Percentiles rank a stretch among this genome's conserved stretches.
Evolutionary conservation across 2,113 vertebrate genomes (phyloP).

Genomic region (Rhinolophus ferrumequinum): DNA sequence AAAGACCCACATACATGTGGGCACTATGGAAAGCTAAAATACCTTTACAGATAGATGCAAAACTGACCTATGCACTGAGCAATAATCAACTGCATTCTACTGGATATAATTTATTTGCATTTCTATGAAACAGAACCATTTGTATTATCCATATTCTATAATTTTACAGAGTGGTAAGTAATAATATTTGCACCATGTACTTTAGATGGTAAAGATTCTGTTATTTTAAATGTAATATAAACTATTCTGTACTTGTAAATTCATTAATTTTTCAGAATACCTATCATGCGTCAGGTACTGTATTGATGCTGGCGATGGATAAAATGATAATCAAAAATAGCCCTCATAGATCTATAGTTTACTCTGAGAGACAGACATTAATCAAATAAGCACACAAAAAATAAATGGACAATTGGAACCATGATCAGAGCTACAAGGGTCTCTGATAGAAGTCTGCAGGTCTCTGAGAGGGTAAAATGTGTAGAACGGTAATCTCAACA

Average conservation of each 20-base stretch:
- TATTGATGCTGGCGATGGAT: background rate
- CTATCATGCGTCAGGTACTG: background rate
- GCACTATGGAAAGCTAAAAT: background rate
- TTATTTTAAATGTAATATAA: slow-evolving; percentile 46
- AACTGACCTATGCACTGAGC: background rate
- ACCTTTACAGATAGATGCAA: slow-evolving; percentile 32
- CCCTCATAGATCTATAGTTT: background rate
- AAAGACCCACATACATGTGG: background rate
- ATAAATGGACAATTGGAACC: background rate
- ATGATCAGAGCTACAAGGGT: background rate
- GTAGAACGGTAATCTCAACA: background rate
- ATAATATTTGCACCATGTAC: background rate
- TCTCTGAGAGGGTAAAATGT: background rate
- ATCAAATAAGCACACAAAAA: slow-evolving; percentile 28
- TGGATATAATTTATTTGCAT: slow-evolving; percentile 26
- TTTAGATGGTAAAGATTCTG: slow-evolving; percentile 17
- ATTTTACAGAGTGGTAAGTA: background rate
- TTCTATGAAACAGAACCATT: slow-evolving; percentile 31
- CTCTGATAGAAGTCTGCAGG: background rate
- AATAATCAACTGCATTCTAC: slow-evolving; percentile 14
- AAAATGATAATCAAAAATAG: slow-evolving; percentile 2
- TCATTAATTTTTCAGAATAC: background rate
- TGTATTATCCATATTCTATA: slow-evolving; percentile 24
- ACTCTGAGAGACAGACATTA: background rate
- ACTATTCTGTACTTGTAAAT: background rate